A percentile compares a stretch with the other conserved stretches of the same genome.
phyloP scores from a whole-genome alignment of 1,140 invertebrate species.

The Ceratina australensis region DNA sequence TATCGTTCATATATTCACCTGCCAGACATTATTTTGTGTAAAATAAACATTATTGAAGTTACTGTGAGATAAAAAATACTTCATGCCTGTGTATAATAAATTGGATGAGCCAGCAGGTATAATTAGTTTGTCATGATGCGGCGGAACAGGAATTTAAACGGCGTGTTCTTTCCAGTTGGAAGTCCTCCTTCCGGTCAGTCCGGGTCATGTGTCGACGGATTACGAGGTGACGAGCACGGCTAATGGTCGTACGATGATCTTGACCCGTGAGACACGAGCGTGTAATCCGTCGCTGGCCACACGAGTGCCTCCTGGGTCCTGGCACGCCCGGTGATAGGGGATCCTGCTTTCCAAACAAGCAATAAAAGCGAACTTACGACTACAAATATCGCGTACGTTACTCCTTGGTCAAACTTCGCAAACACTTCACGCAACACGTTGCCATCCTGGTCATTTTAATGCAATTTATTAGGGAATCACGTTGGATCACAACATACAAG shows the following conservation, averaged over 20 bases:
- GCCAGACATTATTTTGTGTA: too few species aligned
- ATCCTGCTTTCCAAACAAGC: constrained; percentile 68
- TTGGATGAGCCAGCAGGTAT: not conserved
- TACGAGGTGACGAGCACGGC: constrained; percentile 59
- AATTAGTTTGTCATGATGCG: constrained; percentile 23
- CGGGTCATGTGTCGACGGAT: constrained; percentile 70
- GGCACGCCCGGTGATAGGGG: constrained; percentile 50
- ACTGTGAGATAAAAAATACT: not conserved
- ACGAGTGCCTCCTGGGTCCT: constrained; percentile 37
- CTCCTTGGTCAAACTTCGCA: not conserved
- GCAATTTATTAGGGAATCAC: too few species aligned
- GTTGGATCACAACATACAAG: too few species aligned
- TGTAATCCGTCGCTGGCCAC: constrained; percentile 65
- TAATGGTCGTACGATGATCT: constrained; percentile 68
- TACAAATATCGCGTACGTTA: constrained; percentile 59
- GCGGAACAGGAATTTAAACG: constrained; percentile 32
- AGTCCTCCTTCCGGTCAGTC: constrained; percentile 63
- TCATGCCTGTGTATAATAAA: not conserved
- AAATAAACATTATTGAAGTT: not conserved
- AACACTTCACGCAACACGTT: constrained; percentile 5
- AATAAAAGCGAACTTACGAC: constrained; percentile 72
- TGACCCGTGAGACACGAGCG: constrained; percentile 71
- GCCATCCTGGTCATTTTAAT: not conserved
- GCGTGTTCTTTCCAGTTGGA: constrained; percentile 28
- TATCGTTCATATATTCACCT: too few species aligned